Base-by-base conservation (phyloP, 2,797 vertebrate genomes). In the Labroides dimidiatus region DNA sequence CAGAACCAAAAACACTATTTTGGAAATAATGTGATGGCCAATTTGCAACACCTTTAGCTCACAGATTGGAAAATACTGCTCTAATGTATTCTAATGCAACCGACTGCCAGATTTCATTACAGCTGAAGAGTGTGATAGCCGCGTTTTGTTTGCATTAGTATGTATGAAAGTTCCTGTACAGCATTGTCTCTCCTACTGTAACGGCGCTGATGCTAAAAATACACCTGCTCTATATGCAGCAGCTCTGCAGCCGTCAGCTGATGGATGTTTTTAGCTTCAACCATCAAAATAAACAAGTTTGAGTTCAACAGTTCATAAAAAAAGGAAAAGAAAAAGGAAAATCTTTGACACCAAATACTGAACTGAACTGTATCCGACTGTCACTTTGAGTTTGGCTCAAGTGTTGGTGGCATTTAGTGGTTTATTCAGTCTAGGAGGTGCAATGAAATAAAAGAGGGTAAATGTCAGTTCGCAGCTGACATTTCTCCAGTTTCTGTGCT, bases 31-130 rank as follows among this genome's bases (percentile, higher is more conserved):
- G n/a, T n/a, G n/a, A n/a, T n/a, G n/a, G n/a, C n/a, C n/a, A n/a
- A n/a, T n/a, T n/a, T n/a, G n/a, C n/a, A n/a, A n/a, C n/a, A n/a
- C n/a, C n/a, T n/a, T n/a, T n/a, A n/a, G n/a, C n/a, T n/a, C n/a
- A n/a, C n/a, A n/a, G n/a, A n/a, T n/a, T n/a, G n/a, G n/a, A n/a
- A n/a, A n/a, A n/a, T n/a, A n/a, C n/a, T n/a, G n/a, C n/a, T n/a
- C n/a, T n/a, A n/a, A 88, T 85, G 72, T 85, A 74, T 86, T 87
- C 69, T 39, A 71, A 81, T 77, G 76, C 67, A 44, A 39, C 67
- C 24, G 12, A 56, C 55, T 65, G 76, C 58, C 76, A 82, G 48
- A 39, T 77, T 72, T 48, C 64, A 76, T 78, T 69, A 44, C 63
- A 47, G 55, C 72, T 30, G 63, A 78, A 49, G 67, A 72, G 50